Evolutionary conservation across 2,797 vertebrate species (phyloP), one percentile per base, ranked within the genome.

Genomic region (Sebastes trivittatus): DNA sequence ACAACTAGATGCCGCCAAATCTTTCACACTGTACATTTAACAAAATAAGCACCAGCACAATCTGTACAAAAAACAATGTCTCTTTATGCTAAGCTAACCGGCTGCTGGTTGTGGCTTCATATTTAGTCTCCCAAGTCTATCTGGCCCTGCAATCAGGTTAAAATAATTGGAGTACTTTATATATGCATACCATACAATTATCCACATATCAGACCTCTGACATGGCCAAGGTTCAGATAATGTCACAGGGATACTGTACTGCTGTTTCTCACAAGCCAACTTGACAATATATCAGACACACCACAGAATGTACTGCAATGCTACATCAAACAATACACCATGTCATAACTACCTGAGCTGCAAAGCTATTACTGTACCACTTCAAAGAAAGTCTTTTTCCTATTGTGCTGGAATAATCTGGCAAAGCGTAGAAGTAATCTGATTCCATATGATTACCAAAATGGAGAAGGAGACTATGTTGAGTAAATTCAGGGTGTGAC

Each of bases 271-370:
- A 42, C 25, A 61, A 72, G 30, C 11, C 34, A 69, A 27, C 74
- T 7, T 54, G 55, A 66, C 23, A 38, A 14, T 38, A 58, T 42
- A 69, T 75, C n/a, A 69, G 25, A 68, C 46, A 71, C 46, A 22
- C 16, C 34, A n/a, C 36, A 81, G 55, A 68, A 58, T 55, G 66
- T 11, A 20, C 11, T 18, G 11, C 30, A 59, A 58, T 18, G 18
- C 36, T 74, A 67, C 77, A 73, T 86, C n/a, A 75, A 54, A 86
- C 74, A 87, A 78, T 63, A 75, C 75, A 72, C 11, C 30, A 20
- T 73, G 62, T 70, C 78, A 81, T 25, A 54, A 54, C 11, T 72
- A 58, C 34, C 78, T 42, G 55, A n/a, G 11, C 27, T 67, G 58
- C 23, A 74, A 46, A 72, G 46, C 58, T 16, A 23, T 82, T 70